Evolutionary conservation across 2,888 invertebrate species (phyloP).

Genomic region (Myopa testacea): DNA sequence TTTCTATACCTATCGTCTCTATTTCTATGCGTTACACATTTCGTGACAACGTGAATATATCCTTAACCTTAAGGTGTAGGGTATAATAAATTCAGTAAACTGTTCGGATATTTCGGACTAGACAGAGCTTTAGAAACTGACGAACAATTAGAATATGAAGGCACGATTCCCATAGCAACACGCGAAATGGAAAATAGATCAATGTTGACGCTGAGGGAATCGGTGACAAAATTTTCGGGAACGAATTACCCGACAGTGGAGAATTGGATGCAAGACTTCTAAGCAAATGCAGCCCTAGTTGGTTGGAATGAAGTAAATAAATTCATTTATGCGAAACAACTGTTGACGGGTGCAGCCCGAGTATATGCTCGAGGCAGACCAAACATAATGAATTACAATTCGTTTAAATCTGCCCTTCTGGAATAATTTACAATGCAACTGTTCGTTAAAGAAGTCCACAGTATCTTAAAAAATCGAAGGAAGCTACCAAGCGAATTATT

Average conservation of each 20-base stretch:
- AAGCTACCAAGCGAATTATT: too few relatives aligned
- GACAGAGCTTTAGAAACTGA: neutral
- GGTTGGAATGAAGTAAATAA: slow-evolving; percentile 22
- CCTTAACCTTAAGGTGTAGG: too few relatives aligned
- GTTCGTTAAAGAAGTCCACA: neutral
- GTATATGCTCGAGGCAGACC: slow-evolving; percentile 10
- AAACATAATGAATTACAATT: neutral
- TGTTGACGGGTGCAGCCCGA: slow-evolving; percentile 3
- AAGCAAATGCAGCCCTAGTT: slow-evolving; percentile 6
- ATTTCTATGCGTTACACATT: too few relatives aligned
- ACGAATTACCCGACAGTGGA: neutral
- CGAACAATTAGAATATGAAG: neutral
- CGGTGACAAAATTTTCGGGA: neutral
- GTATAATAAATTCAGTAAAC: too few relatives aligned
- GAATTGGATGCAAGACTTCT: neutral
- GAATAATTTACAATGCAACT: neutral
- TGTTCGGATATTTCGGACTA: neutral
- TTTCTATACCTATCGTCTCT: too few relatives aligned
- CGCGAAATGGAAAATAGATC: neutral
- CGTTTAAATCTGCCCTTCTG: neutral
- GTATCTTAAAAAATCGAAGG: too few relatives aligned
- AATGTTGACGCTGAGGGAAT: neutral
- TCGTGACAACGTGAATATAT: too few relatives aligned
- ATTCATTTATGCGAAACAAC: slow-evolving; percentile 26
- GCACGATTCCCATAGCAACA: neutral